Percentiles rank a stretch among this genome's conserved stretches.
Evolutionary conservation across 1,140 invertebrate genomes (phyloP).

Genomic region (Micrasema minimum): DNA sequence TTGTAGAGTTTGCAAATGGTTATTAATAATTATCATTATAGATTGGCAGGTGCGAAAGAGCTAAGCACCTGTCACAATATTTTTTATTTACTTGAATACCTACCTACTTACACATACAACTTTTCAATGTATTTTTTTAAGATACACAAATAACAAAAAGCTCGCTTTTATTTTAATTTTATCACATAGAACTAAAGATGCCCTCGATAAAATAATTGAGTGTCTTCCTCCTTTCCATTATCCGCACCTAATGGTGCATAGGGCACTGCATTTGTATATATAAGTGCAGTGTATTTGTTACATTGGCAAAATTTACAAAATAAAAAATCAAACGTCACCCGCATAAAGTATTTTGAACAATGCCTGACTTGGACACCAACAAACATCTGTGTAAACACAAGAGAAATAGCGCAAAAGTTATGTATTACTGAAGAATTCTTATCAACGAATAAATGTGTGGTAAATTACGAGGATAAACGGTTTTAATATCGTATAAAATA

Average conservation of each 20-base stretch:
- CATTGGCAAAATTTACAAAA: no score
- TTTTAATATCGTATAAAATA: no score
- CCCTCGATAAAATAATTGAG: background rate
- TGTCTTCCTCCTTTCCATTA: no score
- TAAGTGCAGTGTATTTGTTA: background rate
- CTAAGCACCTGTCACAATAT: background rate
- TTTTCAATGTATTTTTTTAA: background rate
- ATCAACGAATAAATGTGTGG: slow-evolving; percentile 7
- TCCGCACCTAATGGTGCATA: no score
- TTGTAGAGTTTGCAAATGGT: background rate
- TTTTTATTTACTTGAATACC: background rate
- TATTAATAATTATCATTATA: background rate
- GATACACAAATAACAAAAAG: background rate
- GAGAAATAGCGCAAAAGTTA: background rate
- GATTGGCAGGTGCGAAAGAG: background rate
- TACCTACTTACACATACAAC: no score
- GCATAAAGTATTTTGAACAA: slow-evolving; percentile 1
- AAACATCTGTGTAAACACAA: slow-evolving; percentile 23
- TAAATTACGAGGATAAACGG: background rate
- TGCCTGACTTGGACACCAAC: slow-evolving; percentile 1
- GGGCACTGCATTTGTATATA: no score
- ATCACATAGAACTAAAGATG: background rate
- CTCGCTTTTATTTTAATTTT: background rate
- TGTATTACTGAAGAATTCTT: background rate
- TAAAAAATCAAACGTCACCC: slow-evolving; percentile 8